Evolutionary conservation across 2,888 invertebrate species (phyloP).

Genomic region (Sialis fuliginosa): DNA sequence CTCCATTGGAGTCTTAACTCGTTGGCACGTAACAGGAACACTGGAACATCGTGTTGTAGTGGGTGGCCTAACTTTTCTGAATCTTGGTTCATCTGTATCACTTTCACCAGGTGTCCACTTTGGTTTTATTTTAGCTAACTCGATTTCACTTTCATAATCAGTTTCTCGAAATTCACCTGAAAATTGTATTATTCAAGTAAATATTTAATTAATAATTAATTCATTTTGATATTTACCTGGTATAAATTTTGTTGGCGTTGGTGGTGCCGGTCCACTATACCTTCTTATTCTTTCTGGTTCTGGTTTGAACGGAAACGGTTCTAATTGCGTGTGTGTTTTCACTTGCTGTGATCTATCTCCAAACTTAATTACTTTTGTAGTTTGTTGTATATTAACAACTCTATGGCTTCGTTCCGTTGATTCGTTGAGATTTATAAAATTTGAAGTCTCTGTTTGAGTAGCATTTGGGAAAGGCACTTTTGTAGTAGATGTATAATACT

Average conservation of each 20-base stretch:
- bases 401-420: conserved; percentile 45
- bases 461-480: conserved; percentile 39
- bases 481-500: conserved; percentile 35
- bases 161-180: conserved; percentile 40
- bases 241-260: conserved; percentile 44
- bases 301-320: conserved; percentile 29
- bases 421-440: conserved; percentile 52
- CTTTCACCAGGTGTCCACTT: conserved; percentile 44
- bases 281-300: conserved; percentile 23
- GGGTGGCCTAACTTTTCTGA: conserved; percentile 42
- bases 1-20: conserved; percentile 40
- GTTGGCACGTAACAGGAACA: conserved; percentile 27
- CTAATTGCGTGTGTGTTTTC: conserved; percentile 18
- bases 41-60: conserved; percentile 28
- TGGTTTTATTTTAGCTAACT: conserved; percentile 36
- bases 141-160: conserved; percentile 53
- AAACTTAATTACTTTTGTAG: conserved; percentile 47
- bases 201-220: too few relatives aligned
- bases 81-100: conserved; percentile 36
- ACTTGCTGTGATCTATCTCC: conserved; percentile 27
- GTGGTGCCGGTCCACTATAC: conserved; percentile 27
- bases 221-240: conserved; percentile 21
- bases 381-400: conserved; percentile 49
- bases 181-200: too few relatives aligned
- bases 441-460: conserved; percentile 47